These are phyloP conservation scores for Dyspetes luteomarginatus DNA, from an alignment of 2,888 invertebrate species.

Conservation along the genomic window DNA sequence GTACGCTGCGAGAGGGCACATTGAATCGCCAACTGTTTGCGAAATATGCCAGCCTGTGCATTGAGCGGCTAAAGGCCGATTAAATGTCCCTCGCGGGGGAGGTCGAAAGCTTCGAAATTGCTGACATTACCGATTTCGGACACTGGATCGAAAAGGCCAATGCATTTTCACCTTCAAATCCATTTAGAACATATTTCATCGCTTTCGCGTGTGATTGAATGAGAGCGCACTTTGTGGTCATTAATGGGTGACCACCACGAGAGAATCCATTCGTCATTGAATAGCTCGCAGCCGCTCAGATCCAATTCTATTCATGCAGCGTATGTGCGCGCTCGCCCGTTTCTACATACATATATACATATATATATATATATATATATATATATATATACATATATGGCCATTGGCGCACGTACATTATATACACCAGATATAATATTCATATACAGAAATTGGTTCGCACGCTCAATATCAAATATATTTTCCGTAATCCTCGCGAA, in stretches of 20 bases:
- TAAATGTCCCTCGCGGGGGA: conserved; percentile 22
- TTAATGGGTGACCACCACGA: conserved; percentile 53
- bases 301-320: conserved; percentile 49
- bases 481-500: conserved; percentile 54
- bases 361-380: not conserved
- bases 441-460: conserved; percentile 33
- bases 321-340: not conserved
- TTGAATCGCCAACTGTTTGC: conserved; percentile 69
- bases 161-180: conserved; percentile 64
- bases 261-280: conserved; percentile 60
- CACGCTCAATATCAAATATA: conserved; percentile 54
- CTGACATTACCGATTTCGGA: conserved; percentile 59
- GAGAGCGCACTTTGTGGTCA: conserved; percentile 43
- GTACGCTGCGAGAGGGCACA: conserved; percentile 52
- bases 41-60: conserved; percentile 61
- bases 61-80: conserved; percentile 58
- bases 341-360: conserved; percentile 7
- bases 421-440: too few species aligned
- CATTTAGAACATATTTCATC: conserved; percentile 64
- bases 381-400: too few species aligned
- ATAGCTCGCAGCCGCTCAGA: conserved; percentile 5
- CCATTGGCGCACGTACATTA: too few species aligned
- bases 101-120: conserved; percentile 39
- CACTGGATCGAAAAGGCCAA: conserved; percentile 48
- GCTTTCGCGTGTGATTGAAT: conserved; percentile 50